A percentile compares a stretch with the other conserved stretches of the same genome.
These are phyloP conservation scores for Cotesia typhae DNA, from an alignment of 1,140 invertebrate genomes.

Conservation along the genomic window DNA sequence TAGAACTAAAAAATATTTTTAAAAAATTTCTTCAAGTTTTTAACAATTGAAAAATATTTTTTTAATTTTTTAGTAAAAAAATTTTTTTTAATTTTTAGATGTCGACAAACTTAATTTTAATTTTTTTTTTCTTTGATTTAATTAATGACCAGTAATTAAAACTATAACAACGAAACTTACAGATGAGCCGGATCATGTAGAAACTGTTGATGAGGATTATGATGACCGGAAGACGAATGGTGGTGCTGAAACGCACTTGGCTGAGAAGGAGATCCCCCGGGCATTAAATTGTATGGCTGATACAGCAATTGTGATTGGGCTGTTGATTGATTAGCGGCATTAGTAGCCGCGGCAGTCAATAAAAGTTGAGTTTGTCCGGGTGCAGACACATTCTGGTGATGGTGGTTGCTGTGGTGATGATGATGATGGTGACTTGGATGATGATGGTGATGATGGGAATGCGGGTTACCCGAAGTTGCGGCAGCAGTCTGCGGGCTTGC, in stretches of 20 bases:
- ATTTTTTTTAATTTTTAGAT: no score
- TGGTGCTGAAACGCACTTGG: conserved; percentile 45
- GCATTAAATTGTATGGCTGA: conserved; percentile 61
- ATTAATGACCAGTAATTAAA: not conserved
- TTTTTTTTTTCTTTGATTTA: no score
- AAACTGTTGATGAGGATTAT: conserved; percentile 14
- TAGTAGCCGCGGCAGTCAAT: conserved; percentile 47
- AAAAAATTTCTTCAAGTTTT: no score
- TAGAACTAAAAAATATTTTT: no score
- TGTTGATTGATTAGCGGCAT: conserved; percentile 37
- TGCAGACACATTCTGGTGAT: not conserved
- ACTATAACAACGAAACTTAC: conserved; percentile 22
- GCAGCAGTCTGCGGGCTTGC: conserved; percentile 64
- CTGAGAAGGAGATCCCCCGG: conserved; percentile 44
- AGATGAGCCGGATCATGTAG: conserved; percentile 24
- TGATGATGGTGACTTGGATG: no score
- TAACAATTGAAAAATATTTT: no score
- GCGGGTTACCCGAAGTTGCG: conserved; percentile 60
- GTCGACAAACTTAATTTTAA: no score
- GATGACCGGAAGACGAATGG: conserved; percentile 35
- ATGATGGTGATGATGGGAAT: conserved; percentile 44
- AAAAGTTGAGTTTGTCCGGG: conserved; percentile 54
- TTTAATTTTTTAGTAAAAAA: no score
- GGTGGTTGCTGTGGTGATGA: no score
- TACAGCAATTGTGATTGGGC: conserved; percentile 57